Conservation (phyloP, 2,888 invertebrate species). For the Leptothorax acervorum region DNA sequence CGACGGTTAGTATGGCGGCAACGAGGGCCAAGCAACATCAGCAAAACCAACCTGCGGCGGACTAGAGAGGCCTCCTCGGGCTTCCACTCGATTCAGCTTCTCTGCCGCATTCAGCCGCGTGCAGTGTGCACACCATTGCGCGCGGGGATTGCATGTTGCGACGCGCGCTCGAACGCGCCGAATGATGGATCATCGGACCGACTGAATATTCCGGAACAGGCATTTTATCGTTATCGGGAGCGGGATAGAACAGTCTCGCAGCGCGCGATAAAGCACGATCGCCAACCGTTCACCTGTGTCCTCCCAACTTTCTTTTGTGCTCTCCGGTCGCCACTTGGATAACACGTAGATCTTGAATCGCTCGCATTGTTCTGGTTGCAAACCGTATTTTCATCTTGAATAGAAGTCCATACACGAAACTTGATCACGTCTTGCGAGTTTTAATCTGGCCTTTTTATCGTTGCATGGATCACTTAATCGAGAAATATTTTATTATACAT, state of each 20-base stretch:
- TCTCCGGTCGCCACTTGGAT: conserved; percentile 32
- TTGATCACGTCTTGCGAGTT: neutral
- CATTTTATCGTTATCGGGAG: conserved; percentile 68
- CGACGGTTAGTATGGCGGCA: conserved; percentile 57
- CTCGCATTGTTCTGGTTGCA: conserved; percentile 67
- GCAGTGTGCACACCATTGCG: conserved; percentile 56
- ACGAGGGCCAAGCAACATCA: conserved; percentile 51
- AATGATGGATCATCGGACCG: conserved; percentile 70
- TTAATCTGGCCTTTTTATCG: neutral
- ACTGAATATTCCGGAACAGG: conserved; percentile 52
- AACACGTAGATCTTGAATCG: conserved; percentile 34
- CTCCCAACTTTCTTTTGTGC: conserved; percentile 49
- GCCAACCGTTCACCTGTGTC: neutral
- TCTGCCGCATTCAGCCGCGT: conserved; percentile 45
- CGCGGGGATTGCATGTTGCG: conserved; percentile 59
- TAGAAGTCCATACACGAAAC: conserved; percentile 72
- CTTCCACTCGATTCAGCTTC: conserved; percentile 65
- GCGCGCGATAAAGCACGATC: conserved; percentile 44
- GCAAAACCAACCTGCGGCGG: conserved; percentile 34
- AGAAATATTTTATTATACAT: neutral
- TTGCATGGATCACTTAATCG: neutral
- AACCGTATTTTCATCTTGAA: conserved; percentile 67
- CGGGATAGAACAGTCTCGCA: conserved; percentile 4
- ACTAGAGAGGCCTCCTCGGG: conserved; percentile 36
- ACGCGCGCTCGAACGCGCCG: conserved; percentile 64